A percentile compares a stretch with the other conserved stretches of the same genome.
These are phyloP conservation scores for Caenorhabditis wallacei DNA, from an alignment of 2,888 invertebrate species.

Conservation along the genomic window DNA sequence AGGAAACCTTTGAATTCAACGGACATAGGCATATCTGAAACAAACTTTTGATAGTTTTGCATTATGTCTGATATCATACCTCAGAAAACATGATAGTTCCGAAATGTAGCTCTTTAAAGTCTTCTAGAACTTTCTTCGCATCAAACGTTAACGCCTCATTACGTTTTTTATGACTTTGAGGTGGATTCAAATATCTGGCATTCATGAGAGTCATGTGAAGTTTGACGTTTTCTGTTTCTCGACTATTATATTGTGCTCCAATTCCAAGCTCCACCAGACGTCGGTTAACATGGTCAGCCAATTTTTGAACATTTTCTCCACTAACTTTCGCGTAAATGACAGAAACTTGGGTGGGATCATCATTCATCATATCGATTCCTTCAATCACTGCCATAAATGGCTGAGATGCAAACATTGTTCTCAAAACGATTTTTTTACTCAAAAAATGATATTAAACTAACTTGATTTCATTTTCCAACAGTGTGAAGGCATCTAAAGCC, in stretches of 20 bases:
- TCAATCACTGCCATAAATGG: conserved; percentile 48
- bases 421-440: conserved; percentile 34
- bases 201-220: conserved; percentile 73
- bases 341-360: conserved; percentile 65
- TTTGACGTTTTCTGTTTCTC: conserved; percentile 39
- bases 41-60: background rate
- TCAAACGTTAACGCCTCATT: conserved; percentile 53
- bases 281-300: conserved; percentile 53
- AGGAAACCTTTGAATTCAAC: conserved; percentile 23
- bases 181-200: conserved; percentile 61
- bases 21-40: conserved; percentile 57
- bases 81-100: conserved; percentile 59
- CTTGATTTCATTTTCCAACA: conserved; percentile 52
- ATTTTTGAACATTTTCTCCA: conserved; percentile 61
- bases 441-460: conserved; percentile 15
- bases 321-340: conserved; percentile 67
- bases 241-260: background rate
- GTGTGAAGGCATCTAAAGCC: conserved; percentile 20
- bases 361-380: conserved; percentile 73
- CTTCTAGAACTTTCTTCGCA: conserved; percentile 54
- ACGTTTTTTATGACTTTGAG: conserved; percentile 7
- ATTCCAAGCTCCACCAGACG: conserved; percentile 42
- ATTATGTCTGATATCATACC: conserved; percentile 1
- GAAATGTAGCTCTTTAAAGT: conserved; percentile 60
- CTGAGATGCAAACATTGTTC: conserved; percentile 1